These are phyloP conservation scores for Drosophila sucinea DNA, from an alignment of 1,140 invertebrate species.

Conservation along the genomic window DNA sequence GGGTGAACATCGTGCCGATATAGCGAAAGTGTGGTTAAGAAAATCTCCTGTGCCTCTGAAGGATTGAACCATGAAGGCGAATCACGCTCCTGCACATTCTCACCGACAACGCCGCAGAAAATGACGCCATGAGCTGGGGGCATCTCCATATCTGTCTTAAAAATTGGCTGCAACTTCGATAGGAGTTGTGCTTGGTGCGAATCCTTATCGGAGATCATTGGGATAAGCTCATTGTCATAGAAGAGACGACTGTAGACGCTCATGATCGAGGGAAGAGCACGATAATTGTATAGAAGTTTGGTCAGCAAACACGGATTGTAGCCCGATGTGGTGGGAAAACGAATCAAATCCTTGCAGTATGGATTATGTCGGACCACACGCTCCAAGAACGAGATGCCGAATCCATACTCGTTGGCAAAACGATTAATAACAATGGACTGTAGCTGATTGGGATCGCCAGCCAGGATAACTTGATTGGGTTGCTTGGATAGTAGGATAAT, in stretches of 20 bases:
- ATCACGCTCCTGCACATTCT: constrained; percentile 88
- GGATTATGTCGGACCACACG: constrained; percentile 87
- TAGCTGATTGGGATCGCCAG: constrained; percentile 96
- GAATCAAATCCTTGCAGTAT: constrained; percentile 87
- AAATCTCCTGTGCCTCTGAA: constrained; percentile 89
- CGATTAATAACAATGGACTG: constrained; percentile 91
- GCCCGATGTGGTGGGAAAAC: constrained; percentile 82
- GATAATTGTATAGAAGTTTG: constrained; percentile 89
- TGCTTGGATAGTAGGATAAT: constrained; percentile 84
- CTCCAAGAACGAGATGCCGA: constrained; percentile 89
- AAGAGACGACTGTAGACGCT: constrained; percentile 91
- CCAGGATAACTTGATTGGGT: constrained; percentile 89
- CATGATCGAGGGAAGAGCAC: constrained; percentile 92
- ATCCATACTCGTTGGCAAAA: constrained; percentile 86
- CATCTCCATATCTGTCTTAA: constrained; percentile 18
- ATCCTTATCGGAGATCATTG: constrained; percentile 70
- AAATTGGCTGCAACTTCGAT: constrained; percentile 27
- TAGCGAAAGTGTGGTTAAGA: constrained; percentile 85
- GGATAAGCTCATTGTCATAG: constrained; percentile 85
- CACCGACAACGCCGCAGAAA: constrained; percentile 92
- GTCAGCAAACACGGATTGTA: constrained; percentile 89
- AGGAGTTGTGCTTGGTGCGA: constrained; percentile 57
- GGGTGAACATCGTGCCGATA: constrained; percentile 86
- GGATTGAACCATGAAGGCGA: constrained; percentile 96
- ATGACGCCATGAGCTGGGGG: constrained; percentile 88